These are phyloP conservation scores for Agapornis roseicollis DNA, from an alignment of 2,113 vertebrate genomes.

Conservation along the genomic window DNA sequence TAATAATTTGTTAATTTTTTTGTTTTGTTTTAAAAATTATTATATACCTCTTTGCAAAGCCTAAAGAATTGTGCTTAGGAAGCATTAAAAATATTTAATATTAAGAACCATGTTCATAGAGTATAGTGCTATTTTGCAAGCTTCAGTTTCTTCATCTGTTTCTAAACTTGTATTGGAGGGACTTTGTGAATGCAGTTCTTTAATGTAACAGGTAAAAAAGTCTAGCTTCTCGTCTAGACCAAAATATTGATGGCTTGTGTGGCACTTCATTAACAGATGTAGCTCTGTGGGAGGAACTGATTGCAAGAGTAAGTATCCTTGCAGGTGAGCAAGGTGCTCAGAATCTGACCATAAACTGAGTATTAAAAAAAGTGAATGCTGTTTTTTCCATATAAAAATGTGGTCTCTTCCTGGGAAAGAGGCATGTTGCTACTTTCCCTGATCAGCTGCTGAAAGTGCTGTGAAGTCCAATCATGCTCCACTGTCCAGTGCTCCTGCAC, in stretches of 20 bases:
- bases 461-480: not conserved
- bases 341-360: not conserved
- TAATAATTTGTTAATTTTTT: not conserved
- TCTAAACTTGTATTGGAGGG: not conserved
- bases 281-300: not conserved
- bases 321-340: not conserved
- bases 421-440: not conserved
- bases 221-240: not conserved
- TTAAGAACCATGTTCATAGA: not conserved
- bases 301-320: not conserved
- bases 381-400: not conserved
- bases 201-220: not conserved
- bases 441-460: not conserved
- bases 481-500: not conserved
- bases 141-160: not conserved
- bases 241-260: not conserved
- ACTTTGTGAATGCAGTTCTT: not conserved
- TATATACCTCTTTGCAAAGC: not conserved
- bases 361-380: not conserved
- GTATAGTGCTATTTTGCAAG: not conserved
- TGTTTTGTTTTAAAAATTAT: not conserved
- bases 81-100: not conserved
- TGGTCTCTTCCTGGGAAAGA: constrained; percentile 3
- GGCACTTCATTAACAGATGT: not conserved
- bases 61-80: constrained; percentile 20